These are phyloP conservation scores for Baryphthengus martii DNA, from an alignment of 2,113 vertebrate species.

Conservation along the genomic window DNA sequence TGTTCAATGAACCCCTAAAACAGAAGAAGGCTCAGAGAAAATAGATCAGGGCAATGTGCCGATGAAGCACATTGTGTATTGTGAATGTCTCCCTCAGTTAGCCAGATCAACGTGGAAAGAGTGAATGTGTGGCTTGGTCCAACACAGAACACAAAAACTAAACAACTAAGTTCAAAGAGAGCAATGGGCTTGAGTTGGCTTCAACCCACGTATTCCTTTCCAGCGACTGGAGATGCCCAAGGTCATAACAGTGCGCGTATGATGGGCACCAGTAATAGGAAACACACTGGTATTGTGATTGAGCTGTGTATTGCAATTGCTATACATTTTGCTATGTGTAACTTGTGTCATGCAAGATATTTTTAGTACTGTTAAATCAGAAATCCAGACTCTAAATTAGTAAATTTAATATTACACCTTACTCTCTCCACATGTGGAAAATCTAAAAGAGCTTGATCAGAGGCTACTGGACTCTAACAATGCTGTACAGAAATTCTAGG, in stretches of 20 bases:
- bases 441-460: neutral
- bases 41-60: neutral
- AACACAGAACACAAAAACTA: neutral
- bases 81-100: neutral
- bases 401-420: neutral
- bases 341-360: no score
- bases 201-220: neutral
- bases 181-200: neutral
- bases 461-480: neutral
- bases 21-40: neutral
- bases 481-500: neutral
- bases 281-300: neutral
- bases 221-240: neutral
- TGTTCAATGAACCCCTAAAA: neutral
- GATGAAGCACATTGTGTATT: neutral
- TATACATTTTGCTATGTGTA: neutral
- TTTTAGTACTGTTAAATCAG: neutral
- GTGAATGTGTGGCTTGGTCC: neutral
- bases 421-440: rapidly evolving
- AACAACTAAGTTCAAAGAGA: neutral
- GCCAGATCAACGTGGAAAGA: neutral
- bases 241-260: neutral
- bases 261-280: neutral
- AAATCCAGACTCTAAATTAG: neutral
- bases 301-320: neutral